Conservation (phyloP, 1,140 invertebrate species). For the Drosophila nebulosa region DNA sequence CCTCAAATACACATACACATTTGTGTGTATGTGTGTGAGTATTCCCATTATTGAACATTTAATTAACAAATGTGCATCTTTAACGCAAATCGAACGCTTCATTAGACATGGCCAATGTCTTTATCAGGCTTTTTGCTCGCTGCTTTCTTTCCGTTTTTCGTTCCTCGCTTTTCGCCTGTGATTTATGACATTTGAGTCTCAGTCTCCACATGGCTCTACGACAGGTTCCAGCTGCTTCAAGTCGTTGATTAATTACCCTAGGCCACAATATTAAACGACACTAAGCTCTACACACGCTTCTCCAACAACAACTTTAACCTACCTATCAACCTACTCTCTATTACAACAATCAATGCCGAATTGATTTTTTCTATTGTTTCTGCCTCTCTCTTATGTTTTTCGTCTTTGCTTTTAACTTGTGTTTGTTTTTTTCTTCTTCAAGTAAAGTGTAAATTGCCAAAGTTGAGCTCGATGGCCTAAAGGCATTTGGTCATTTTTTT, state of each 20-base stretch:
- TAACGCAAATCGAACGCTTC: conserved; percentile 62
- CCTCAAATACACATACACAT: conserved; percentile 18
- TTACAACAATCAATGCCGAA: background rate
- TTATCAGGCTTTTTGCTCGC: conserved; percentile 22
- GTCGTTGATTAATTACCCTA: conserved; percentile 59
- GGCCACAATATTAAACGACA: conserved; percentile 17
- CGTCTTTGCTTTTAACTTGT: conserved; percentile 24
- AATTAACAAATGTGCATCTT: conserved; percentile 65
- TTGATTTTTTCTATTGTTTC: background rate
- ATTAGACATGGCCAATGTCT: conserved; percentile 50
- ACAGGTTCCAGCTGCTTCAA: conserved; percentile 4
- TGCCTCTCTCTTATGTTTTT: background rate
- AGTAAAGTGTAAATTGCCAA: conserved; percentile 6
- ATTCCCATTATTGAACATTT: conserved; percentile 28
- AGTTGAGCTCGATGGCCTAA: background rate
- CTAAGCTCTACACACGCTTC: conserved; percentile 17
- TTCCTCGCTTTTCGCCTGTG: no score
- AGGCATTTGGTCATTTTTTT: conserved; percentile 2
- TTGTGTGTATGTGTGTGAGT: background rate
- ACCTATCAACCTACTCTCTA: conserved; percentile 10
- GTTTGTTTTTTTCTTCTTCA: conserved; percentile 17
- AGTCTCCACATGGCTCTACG: conserved; percentile 17
- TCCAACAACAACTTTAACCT: background rate
- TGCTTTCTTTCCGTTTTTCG: background rate
- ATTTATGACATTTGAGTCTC: conserved; percentile 36